Evolutionary conservation across 1,140 invertebrate species (phyloP), one percentile per base, ranked within the genome.

Genomic region (Ostrea denselamellosa): DNA sequence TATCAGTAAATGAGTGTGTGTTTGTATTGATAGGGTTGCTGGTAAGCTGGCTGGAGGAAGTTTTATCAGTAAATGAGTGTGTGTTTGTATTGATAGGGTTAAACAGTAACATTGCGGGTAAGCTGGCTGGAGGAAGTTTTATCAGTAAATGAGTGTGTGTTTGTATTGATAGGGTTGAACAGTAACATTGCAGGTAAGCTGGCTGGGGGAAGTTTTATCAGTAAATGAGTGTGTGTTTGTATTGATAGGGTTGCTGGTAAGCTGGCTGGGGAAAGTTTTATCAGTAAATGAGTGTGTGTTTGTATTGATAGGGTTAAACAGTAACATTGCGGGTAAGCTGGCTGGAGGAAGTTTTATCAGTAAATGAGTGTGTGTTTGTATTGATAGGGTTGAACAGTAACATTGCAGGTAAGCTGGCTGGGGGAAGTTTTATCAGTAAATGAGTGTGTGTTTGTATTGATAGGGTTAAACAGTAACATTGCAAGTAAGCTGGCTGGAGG

Each of bases 361-460:
- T 91, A 97, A 98, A 95, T n/a, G n/a, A n/a, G 0, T 22, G 14
- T 51, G 25, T 77, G 9, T 85, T 62, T 83, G 53, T 85, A 17
- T 85, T 90, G 90, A 3, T 86, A 94, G 93, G 93, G 89, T 89
- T 94, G 51, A 93, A 91, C 89, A 94, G 93, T 88, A 90, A 87
- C 90, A 93, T 94, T 81, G 94, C 92, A 58, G 92, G 92, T 17
- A 91, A 90, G 34, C 90, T 94, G 77, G 93, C 90, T 25, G 96
- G 96, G 87, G 96, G 97, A 77, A 97, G 97, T 82, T 96, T 98
- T 85, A 97, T 98, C 90, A 97, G 97, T 91, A 97, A 98, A 95
- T n/a, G n/a, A n/a, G 0, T 22, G 14, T 51, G 25, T 77, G 9
- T 85, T 62, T 83, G 53, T 85, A 17, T 85, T 90, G 90, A 3